A percentile compares a stretch with the other conserved stretches of the same genome.
Evolutionary conservation across 2,113 vertebrate genomes (phyloP).

Genomic region (Ciconia maguari): DNA sequence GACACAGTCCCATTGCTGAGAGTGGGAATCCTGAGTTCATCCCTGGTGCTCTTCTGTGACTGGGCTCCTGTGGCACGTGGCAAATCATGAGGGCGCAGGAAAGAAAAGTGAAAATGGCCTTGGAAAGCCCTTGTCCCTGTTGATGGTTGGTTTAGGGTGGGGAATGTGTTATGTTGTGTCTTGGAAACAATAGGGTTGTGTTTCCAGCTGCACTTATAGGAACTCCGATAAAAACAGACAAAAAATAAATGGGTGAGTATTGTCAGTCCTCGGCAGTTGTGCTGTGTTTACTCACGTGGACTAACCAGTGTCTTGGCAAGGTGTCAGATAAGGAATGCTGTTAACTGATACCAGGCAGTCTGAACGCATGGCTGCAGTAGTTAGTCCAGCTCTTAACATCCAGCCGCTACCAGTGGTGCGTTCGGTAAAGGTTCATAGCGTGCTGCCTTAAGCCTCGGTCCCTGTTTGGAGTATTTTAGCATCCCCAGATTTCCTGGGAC

Average conservation of each 20-base stretch:
- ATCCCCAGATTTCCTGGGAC: neutral
- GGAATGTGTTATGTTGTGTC: neutral
- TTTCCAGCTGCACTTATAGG: neutral
- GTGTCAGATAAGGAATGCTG: neutral
- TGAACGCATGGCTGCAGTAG: neutral
- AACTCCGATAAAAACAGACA: neutral
- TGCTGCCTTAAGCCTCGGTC: fast-evolving
- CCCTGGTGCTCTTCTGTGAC: too few relatives aligned
- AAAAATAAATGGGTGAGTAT: neutral
- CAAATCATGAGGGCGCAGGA: neutral
- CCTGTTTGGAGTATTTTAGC: neutral
- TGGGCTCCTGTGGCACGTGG: neutral
- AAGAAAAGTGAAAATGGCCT: neutral
- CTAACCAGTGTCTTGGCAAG: neutral
- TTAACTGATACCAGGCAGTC: neutral
- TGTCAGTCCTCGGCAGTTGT: neutral
- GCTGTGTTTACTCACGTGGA: neutral
- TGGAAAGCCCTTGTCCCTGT: neutral
- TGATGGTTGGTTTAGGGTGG: neutral
- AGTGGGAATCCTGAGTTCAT: neutral
- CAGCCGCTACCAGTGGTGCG: neutral
- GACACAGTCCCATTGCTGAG: neutral
- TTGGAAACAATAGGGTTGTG: neutral
- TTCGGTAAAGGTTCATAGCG: neutral
- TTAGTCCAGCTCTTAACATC: neutral